Percentiles rank a stretch among this genome's conserved stretches.
phyloP scores from a whole-genome alignment of 1,140 invertebrate genomes.

The Hyphantria cunea region DNA sequence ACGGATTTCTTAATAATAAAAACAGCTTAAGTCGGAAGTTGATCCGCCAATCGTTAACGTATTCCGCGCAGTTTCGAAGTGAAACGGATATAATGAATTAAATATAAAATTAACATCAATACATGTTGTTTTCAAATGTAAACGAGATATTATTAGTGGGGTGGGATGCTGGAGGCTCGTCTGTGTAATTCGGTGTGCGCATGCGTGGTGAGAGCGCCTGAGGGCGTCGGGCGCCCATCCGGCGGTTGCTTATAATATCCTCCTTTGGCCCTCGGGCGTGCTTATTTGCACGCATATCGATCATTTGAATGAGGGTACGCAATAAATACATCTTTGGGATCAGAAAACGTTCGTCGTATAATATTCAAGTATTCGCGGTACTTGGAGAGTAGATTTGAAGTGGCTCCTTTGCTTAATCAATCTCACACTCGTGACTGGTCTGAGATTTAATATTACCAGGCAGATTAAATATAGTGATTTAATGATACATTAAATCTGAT shows the following conservation, averaged over 20 bases:
- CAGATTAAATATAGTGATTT: no score
- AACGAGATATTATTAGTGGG: slow-evolving; percentile 23
- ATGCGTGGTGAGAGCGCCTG: slow-evolving; percentile 31
- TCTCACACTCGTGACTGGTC: not conserved
- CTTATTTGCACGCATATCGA: slow-evolving; percentile 59
- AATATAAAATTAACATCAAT: slow-evolving; percentile 20
- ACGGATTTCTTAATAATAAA: no score
- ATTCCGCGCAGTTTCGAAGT: not conserved
- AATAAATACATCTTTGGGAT: slow-evolving; percentile 17
- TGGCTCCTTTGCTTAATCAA: slow-evolving; percentile 15
- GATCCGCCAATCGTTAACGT: not conserved
- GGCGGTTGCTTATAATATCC: slow-evolving; percentile 18
- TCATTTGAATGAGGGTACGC: slow-evolving; percentile 32
- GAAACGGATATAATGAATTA: slow-evolving; percentile 25
- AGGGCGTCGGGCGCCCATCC: slow-evolving; percentile 29
- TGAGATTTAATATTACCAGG: no score
- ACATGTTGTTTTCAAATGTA: slow-evolving; percentile 24
- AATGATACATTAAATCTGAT: no score
- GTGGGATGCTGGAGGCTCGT: slow-evolving; percentile 38
- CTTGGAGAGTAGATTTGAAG: slow-evolving; percentile 17
- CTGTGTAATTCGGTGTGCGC: slow-evolving; percentile 57
- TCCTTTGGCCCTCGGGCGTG: slow-evolving; percentile 35
- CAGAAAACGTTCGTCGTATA: slow-evolving; percentile 17
- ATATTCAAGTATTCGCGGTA: slow-evolving; percentile 14
- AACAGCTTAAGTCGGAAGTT: not conserved